phyloP scores from a whole-genome alignment of 2,888 invertebrate genomes.

The Spodoptera picta region DNA sequence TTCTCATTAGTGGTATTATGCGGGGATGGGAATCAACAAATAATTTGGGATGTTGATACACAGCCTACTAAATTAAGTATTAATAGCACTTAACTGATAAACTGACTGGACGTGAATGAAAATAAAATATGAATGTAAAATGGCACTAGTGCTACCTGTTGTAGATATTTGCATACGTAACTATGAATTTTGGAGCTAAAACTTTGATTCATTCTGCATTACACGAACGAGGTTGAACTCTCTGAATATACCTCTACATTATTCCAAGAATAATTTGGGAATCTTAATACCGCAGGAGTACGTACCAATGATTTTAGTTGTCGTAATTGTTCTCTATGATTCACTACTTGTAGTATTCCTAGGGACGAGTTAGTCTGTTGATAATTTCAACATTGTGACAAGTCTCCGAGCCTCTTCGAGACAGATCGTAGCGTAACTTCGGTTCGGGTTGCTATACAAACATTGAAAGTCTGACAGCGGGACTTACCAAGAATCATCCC shows the following conservation, averaged over 20 bases:
- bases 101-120: slow-evolving; percentile 13
- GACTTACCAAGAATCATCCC: too few relatives aligned
- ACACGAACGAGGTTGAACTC: slow-evolving; percentile 25
- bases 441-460: too few relatives aligned
- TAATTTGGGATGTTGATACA: slow-evolving; percentile 48
- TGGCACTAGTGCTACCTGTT: slow-evolving; percentile 8
- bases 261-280: too few relatives aligned
- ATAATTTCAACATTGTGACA: too few relatives aligned
- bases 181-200: slow-evolving; percentile 16
- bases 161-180: slow-evolving; percentile 31
- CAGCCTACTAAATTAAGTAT: slow-evolving; percentile 46
- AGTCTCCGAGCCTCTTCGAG: too few relatives aligned
- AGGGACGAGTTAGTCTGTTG: too few relatives aligned
- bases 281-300: slow-evolving; percentile 4
- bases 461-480: too few relatives aligned
- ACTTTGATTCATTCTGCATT: slow-evolving; percentile 43
- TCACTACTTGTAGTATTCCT: too few relatives aligned
- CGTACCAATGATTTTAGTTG: too few relatives aligned
- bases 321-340: too few relatives aligned
- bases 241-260: slow-evolving; percentile 1
- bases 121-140: slow-evolving; percentile 10
- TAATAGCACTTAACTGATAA: slow-evolving; percentile 46
- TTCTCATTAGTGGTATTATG: slow-evolving; percentile 51
- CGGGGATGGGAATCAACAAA: slow-evolving; percentile 46
- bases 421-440: too few relatives aligned